phyloP scores from a whole-genome alignment of 1,140 invertebrate genomes.

The Pemphigus obesinymphae region DNA sequence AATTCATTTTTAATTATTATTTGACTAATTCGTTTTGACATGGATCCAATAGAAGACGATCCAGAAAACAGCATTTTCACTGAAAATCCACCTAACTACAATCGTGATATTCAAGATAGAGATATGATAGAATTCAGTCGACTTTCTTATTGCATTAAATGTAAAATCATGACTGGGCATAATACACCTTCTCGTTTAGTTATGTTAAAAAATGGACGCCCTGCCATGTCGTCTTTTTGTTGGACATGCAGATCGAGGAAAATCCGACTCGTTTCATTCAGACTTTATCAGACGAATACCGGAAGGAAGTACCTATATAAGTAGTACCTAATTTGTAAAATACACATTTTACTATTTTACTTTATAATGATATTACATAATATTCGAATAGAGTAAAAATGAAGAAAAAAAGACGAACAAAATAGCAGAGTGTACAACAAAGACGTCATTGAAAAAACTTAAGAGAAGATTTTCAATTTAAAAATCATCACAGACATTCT shows the following conservation, averaged over 20 bases:
- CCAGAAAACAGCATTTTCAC: background rate
- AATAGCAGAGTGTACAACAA: background rate
- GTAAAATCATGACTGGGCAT: conserved; percentile 13
- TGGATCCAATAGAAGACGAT: background rate
- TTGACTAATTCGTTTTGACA: background rate
- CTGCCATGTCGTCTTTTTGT: conserved; percentile 25
- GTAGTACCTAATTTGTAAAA: background rate
- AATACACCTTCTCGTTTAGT: conserved; percentile 17
- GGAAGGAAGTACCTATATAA: background rate
- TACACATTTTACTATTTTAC: too few relatives aligned
- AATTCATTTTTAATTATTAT: too few relatives aligned
- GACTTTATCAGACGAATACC: background rate
- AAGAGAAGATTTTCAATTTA: too few relatives aligned
- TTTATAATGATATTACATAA: background rate
- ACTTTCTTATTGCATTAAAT: conserved; percentile 17
- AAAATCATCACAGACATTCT: too few relatives aligned
- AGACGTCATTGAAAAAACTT: background rate
- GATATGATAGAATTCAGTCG: background rate
- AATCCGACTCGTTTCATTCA: background rate
- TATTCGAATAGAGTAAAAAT: background rate
- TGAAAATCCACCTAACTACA: background rate
- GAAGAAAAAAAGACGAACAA: background rate
- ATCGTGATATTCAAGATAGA: too few relatives aligned
- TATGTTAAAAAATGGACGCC: background rate
- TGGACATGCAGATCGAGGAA: background rate